A percentile compares a stretch with the other conserved stretches of the same genome.
Conservation (phyloP, 2,113 vertebrate genomes). For the Eclectus roratus region DNA sequence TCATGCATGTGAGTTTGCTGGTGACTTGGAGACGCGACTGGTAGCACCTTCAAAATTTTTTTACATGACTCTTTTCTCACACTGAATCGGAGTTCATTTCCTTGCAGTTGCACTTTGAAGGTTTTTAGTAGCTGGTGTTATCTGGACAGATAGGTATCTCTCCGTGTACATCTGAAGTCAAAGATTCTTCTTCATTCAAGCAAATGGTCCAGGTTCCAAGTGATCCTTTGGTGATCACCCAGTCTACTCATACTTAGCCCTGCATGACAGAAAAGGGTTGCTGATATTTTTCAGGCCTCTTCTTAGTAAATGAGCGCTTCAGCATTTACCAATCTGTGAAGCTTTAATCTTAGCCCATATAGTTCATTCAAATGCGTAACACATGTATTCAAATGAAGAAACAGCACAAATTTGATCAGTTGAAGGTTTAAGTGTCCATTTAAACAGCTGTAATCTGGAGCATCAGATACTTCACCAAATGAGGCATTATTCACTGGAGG, state of each 20-base stretch:
- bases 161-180: neutral
- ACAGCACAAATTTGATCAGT: neutral
- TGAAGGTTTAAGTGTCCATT: neutral
- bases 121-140: neutral
- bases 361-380: neutral
- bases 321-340: neutral
- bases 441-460: neutral
- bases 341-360: accelerated
- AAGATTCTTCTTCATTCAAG: neutral
- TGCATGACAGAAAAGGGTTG: neutral
- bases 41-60: neutral
- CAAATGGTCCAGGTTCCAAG: neutral
- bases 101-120: accelerated
- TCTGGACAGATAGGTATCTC: neutral
- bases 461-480: accelerated
- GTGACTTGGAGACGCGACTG: neutral
- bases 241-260: too few relatives aligned
- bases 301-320: neutral
- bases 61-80: neutral
- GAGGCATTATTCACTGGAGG: neutral
- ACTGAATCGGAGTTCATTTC: neutral
- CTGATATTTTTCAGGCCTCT: neutral
- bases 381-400: neutral
- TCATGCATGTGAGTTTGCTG: neutral
- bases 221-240: neutral